Base-by-base conservation (phyloP, 2,797 vertebrate species). In the Rhabdomys pumilio region DNA sequence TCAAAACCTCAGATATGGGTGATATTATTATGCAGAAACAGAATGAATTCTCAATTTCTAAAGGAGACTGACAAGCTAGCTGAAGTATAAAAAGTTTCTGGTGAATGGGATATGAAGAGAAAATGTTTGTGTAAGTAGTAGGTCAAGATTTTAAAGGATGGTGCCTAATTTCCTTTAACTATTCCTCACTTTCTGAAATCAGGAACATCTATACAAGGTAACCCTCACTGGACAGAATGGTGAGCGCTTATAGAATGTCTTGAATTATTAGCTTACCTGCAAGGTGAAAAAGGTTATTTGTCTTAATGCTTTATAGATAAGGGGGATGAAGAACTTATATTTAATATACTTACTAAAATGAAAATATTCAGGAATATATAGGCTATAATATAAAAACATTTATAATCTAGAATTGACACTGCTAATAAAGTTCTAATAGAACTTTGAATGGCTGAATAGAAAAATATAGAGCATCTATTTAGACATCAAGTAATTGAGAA, bases 401-500 rank as follows among this genome's bases (percentile, higher is more conserved):
- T 82, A 88, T 34, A 82, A 67, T 87, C 75, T 92, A 72, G 31
- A 86, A 82, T 84, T 84, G 12, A 76, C 38, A 67, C 7, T 0
- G 6, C n/a, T 86, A 72, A 77, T 26, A 47, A 50, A 50, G 50
- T 84, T 89, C 77, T 67, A 69, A 77, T 69, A 87, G 11, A 29
- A 67, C 31, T 95, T 8, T 90, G 7, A 31, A 69, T 63, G 65
- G 63, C 38, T 83, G 24, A 89, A 31, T 92, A 65, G 41, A 93
- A 95, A 38, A 29, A 86, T 67, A 90, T 93, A 29, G 34, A 80
- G 5, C 81, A 24, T 90, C 55, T 55, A 96, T 90, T 95, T 97
- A 97, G 47, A 53, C 4, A 34, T 47, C 69, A 94, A 95, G 79
- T 85, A 85, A 93, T 94, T 94, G 80, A 91, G 20, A 91, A 41